Base-by-base conservation (phyloP, 2,113 vertebrate species). In the Halichoeres trimaculatus region DNA sequence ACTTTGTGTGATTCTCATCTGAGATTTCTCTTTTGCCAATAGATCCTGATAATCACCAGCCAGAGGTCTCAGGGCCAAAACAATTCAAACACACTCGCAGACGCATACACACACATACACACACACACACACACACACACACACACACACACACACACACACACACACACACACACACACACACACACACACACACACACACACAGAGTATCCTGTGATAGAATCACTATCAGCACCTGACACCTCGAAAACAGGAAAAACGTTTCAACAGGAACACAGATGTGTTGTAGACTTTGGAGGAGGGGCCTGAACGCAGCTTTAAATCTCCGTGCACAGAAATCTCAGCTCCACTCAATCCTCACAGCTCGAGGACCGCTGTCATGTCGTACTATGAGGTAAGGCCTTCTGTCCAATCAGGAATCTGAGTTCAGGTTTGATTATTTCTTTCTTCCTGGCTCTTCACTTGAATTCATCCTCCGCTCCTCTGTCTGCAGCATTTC, bases 301-400 rank as follows among this genome's bases (percentile, higher is more conserved):
- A 65, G 84, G 88, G 77, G 86, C 74, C 4, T 58, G 38, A 30
- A 11, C 12, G 12, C 40, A 9, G 5, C 54, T 89, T 89, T 90
- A 89, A 75, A 89, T 73, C 23, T 19, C 54, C 3, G 24, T 0
- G 1, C 60, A 60, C 45, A 4, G 48, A 59, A 30, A 30, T 20
- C 57, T 75, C 23, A 16, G 17, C 80, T 71, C 68, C 75, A 70
- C 26, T 80, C 60, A 0, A 10, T 53, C n/a, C 34, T 77, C 67
- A 19, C 35, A 22, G 43, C 71, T 74, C 55, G 55, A 19, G 12
- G 17, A 36, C 30, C 67, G 65, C 59, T 68, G 50, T 55, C 78
- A 94, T 94, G 93, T 92, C 93, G 2, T 94, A 94, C 73, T 94
- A 92, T 65, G 90, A 93, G 85, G 93, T 94, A 82, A 84, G 84